Percentiles rank a stretch among this genome's conserved stretches.
phyloP scores from a whole-genome alignment of 1,140 invertebrate species.

The Meloidogyne chitwoodi region DNA sequence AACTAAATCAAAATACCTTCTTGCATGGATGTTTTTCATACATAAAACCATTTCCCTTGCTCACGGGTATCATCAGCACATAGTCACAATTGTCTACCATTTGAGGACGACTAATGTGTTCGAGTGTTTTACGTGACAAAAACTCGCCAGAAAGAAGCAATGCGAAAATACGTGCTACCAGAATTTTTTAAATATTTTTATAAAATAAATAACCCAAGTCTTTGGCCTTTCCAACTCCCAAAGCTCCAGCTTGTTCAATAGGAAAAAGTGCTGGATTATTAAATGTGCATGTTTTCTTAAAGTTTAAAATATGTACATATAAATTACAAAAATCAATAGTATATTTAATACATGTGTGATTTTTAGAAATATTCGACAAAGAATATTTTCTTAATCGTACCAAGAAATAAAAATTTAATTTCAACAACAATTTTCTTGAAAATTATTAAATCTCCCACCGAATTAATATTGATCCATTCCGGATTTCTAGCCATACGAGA shows the following conservation, averaged over 20 bases:
- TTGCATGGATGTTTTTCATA: slow-evolving; percentile 52
- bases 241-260: slow-evolving; percentile 50
- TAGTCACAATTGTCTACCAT: slow-evolving; percentile 36
- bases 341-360: no score
- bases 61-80: slow-evolving; percentile 42
- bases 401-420: no score
- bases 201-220: no score
- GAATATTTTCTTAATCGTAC: no score
- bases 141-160: slow-evolving; percentile 49
- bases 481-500: slow-evolving; percentile 36
- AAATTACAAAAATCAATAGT: neutral
- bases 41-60: slow-evolving; percentile 53
- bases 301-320: neutral
- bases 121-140: slow-evolving; percentile 37
- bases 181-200: no score
- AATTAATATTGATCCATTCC: slow-evolving; percentile 44
- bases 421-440: no score
- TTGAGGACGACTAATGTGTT: slow-evolving; percentile 36
- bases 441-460: no score
- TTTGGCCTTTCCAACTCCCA: slow-evolving; percentile 49
- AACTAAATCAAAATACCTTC: slow-evolving; percentile 13
- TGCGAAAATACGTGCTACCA: slow-evolving; percentile 43
- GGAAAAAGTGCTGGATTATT: slow-evolving; percentile 49
- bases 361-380: neutral
- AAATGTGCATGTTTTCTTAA: slow-evolving; percentile 43